phyloP scores from a whole-genome alignment of 2,797 vertebrate species.

The Rhodeus uyekii region DNA sequence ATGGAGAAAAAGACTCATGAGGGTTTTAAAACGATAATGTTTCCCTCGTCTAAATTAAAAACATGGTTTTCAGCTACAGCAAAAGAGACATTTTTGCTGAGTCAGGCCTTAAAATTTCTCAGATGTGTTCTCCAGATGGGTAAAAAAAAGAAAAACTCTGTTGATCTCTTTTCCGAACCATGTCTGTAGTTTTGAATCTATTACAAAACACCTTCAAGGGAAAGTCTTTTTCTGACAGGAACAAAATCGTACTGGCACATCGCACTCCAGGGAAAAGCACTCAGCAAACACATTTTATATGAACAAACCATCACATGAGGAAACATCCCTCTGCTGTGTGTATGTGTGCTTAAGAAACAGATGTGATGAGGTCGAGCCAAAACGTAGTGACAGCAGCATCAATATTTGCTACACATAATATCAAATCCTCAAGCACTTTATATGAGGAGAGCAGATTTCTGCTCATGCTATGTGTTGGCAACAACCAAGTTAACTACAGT shows the following conservation, averaged over 20 bases:
- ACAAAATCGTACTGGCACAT: not conserved
- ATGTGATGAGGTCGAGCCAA: not conserved
- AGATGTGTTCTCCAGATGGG: slow-evolving; percentile 27
- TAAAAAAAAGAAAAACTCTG: not conserved
- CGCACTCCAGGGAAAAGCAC: slow-evolving; percentile 4
- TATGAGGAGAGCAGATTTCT: slow-evolving; percentile 4
- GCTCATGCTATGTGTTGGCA: not conserved
- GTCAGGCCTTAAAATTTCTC: slow-evolving; percentile 1
- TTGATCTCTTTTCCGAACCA: slow-evolving; percentile 11
- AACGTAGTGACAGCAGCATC: slow-evolving; percentile 11
- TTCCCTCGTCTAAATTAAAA: slow-evolving; percentile 21
- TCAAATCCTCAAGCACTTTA: not conserved
- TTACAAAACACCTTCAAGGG: not conserved
- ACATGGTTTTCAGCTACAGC: slow-evolving; percentile 1
- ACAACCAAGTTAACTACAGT: not conserved
- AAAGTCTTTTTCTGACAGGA: slow-evolving; percentile 3
- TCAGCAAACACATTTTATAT: not conserved
- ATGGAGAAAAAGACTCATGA: slow-evolving; percentile 1
- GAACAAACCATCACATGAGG: slow-evolving; percentile 25
- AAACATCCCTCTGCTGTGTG: not conserved
- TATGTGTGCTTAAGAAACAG: slow-evolving; percentile 7
- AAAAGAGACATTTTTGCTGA: slow-evolving; percentile 14
- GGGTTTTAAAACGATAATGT: slow-evolving; percentile 16
- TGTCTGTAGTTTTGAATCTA: slow-evolving; percentile 16
- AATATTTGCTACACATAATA: slow-evolving; percentile 4